phyloP scores from a whole-genome alignment of 2,888 invertebrate species.

The Coleophora deauratella region DNA sequence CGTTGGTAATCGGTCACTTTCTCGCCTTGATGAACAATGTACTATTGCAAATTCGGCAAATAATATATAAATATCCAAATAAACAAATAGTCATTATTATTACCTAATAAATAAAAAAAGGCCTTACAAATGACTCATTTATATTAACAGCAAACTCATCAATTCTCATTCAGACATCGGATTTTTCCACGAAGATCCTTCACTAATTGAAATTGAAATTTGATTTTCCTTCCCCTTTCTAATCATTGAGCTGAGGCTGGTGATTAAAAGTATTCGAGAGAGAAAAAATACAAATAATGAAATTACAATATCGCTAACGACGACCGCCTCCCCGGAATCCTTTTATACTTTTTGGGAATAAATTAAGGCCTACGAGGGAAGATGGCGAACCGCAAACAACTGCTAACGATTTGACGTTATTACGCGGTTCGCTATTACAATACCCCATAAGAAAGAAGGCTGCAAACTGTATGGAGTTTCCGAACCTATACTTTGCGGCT shows the following conservation, averaged over 20 bases:
- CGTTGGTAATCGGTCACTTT: too few species aligned
- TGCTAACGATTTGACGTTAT: conserved; percentile 54
- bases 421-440: conserved; percentile 29
- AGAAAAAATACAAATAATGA: conserved; percentile 73
- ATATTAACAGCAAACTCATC: conserved; percentile 66
- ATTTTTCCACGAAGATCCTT: conserved; percentile 61
- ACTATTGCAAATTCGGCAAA: too few species aligned
- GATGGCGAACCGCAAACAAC: conserved; percentile 49
- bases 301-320: conserved; percentile 76
- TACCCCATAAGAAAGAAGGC: too few species aligned
- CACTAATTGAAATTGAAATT: conserved; percentile 74
- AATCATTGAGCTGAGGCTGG: conserved; percentile 43
- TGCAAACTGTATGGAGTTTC: conserved; percentile 15
- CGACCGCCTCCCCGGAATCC: conserved; percentile 64
- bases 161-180: conserved; percentile 63
- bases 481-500: conserved; percentile 10
- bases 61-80: too few species aligned
- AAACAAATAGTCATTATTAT: conserved; percentile 5
- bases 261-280: conserved; percentile 71
- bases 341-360: conserved; percentile 71
- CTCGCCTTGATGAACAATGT: too few species aligned
- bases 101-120: conserved; percentile 33
- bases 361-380: conserved; percentile 61
- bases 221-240: conserved; percentile 58
- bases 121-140: conserved; percentile 61